Conservation (phyloP, 2,888 invertebrate genomes). For the Chrysolina oricalcia region DNA sequence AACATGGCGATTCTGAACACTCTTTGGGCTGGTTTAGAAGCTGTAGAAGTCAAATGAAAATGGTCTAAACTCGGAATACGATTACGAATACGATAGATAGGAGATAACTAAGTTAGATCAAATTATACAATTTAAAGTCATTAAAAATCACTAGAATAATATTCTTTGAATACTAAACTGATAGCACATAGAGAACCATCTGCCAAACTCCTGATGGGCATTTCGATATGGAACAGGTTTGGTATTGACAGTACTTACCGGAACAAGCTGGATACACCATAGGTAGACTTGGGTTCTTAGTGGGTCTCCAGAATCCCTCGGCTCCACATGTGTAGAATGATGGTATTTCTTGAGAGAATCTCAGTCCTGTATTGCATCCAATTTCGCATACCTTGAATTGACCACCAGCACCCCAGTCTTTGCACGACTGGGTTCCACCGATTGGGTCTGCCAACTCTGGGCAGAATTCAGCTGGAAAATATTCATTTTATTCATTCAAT, state of each 20-base stretch:
- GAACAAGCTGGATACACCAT: conserved; percentile 94
- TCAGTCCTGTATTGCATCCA: conserved; percentile 86
- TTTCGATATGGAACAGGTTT: too few species aligned
- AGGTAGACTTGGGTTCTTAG: conserved; percentile 84
- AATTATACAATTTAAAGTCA: too few species aligned
- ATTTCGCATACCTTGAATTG: conserved; percentile 97
- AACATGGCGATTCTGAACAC: conserved; percentile 95
- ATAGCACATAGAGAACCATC: too few species aligned
- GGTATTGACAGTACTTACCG: conserved; percentile 74
- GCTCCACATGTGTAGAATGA: conserved; percentile 98
- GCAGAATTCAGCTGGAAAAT: conserved; percentile 87
- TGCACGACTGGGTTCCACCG: conserved; percentile 93
- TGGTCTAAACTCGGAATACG: neutral
- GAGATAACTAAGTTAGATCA: neutral
- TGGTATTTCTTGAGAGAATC: conserved; percentile 95
- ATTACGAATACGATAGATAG: neutral
- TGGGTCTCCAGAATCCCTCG: conserved; percentile 98
- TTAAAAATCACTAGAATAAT: too few species aligned
- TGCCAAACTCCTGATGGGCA: too few species aligned
- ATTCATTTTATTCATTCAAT: too few species aligned
- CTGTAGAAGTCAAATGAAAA: conserved; percentile 69
- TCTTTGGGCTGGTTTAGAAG: conserved; percentile 92
- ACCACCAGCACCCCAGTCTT: conserved; percentile 97
- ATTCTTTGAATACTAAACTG: too few species aligned
- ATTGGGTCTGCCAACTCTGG: conserved; percentile 91